These are phyloP conservation scores for Alectura lathami DNA, from an alignment of 2,113 vertebrate genomes.

Conservation along the genomic window DNA sequence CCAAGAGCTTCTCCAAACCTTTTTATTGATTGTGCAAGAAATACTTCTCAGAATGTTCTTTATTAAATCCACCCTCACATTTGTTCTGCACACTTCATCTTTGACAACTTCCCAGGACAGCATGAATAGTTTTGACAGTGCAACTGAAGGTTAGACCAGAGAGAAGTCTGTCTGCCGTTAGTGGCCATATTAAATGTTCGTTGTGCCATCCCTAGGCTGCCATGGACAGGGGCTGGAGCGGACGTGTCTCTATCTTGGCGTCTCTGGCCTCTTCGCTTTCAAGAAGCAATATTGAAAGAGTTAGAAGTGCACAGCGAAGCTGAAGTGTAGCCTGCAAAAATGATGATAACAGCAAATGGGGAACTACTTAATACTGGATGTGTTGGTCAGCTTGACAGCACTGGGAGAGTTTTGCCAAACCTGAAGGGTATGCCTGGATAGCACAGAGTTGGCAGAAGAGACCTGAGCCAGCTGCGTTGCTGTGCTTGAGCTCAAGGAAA, in stretches of 20 bases:
- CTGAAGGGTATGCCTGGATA: neutral
- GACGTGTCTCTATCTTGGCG: rapidly evolving
- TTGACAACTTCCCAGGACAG: neutral
- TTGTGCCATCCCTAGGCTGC: neutral
- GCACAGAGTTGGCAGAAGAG: neutral
- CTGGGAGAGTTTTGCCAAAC: neutral
- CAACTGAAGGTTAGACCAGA: neutral
- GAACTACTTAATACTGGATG: neutral
- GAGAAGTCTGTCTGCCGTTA: neutral
- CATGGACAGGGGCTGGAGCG: neutral
- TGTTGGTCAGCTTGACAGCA: constrained; percentile 18
- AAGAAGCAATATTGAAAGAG: neutral
- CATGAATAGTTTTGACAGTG: neutral
- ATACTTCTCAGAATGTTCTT: neutral
- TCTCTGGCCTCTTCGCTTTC: neutral
- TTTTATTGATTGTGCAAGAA: neutral
- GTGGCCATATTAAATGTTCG: neutral
- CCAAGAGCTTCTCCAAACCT: neutral
- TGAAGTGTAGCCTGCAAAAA: constrained; percentile 22
- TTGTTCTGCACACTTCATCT: neutral
- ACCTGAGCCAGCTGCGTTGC: neutral
- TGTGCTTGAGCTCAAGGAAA: neutral
- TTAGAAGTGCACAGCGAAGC: constrained; percentile 2
- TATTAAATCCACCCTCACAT: constrained; percentile 5
- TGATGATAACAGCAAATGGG: constrained; percentile 46